Percentiles rank a stretch among this genome's conserved stretches.
Conservation (phyloP, 2,113 vertebrate genomes). For the Tyto alba region DNA sequence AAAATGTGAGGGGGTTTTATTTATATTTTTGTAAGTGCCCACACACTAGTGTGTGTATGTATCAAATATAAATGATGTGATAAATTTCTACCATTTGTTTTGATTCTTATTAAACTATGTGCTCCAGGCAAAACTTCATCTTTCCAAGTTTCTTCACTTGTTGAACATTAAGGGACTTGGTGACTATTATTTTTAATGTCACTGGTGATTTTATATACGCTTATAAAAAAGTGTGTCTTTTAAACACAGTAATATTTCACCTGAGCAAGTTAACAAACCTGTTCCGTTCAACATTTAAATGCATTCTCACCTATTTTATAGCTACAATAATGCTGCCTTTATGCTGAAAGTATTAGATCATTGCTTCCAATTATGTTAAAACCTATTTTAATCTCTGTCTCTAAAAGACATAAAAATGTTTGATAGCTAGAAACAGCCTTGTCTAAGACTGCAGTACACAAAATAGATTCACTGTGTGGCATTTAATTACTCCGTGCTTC, state of each 20-base stretch:
- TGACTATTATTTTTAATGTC: constrained; percentile 6
- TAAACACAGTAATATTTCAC: background rate
- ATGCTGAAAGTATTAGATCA: constrained; percentile 27
- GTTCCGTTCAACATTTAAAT: background rate
- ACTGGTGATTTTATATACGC: background rate
- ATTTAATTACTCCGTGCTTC: constrained; percentile 29
- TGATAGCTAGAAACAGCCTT: constrained; percentile 23
- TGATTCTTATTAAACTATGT: background rate
- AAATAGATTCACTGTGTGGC: background rate
- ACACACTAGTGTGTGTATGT: background rate
- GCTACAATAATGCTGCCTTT: constrained; percentile 8
- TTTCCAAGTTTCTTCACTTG: constrained; percentile 10
- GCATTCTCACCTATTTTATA: background rate
- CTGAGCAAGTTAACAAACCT: background rate
- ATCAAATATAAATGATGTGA: background rate
- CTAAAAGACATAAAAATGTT: constrained; percentile 37
- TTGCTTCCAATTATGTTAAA: constrained; percentile 34
- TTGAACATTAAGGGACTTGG: background rate
- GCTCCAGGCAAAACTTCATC: background rate
- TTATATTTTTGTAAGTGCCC: background rate
- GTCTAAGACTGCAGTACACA: background rate
- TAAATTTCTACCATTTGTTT: background rate
- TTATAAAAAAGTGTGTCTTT: background rate
- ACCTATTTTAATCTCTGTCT: constrained; percentile 27
- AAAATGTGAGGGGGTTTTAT: background rate